Base-by-base conservation (phyloP, 2,113 vertebrate species). In the Planiliza haematocheilus region DNA sequence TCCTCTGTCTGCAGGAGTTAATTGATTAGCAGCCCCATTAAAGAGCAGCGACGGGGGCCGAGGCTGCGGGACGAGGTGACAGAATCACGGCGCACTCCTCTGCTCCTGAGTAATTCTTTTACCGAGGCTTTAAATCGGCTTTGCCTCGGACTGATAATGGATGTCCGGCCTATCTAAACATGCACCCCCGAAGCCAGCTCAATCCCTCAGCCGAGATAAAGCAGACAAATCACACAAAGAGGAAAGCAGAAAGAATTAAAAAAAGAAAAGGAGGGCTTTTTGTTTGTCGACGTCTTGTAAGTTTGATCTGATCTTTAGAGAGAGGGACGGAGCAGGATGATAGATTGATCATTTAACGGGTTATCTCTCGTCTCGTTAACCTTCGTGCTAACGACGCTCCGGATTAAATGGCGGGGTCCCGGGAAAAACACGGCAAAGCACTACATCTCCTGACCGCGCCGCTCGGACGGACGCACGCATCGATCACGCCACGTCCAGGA, bases 81-180 rank as follows among this genome's bases (percentile, higher is more conserved):
- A 64, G 65, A 53, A 78, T 70, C 53, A 46, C 61, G 10, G 58
- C 59, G 7, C 56, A 63, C 58, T 60, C 68, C 52, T 77, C 65
- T 79, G 41, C 49, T 52, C 41, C 41, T 37, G 56, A 86, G 55
- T 90, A 78, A 88, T 85, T 86, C 48, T 67, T 70, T 76, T 63
- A 82, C 59, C 10, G 59, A 70, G 50, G 39, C 42, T 70, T 68
- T 80, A 81, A 87, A 91, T 91, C 70, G 58, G 79, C 77, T 87
- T 91, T 84, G 76, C 76, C 64, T 39, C 66, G 21, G 85, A 79
- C 80, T 72, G 83, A 88, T 91, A 91, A 91, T 83, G 83, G 80
- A 90, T 85, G 82, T 87, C 79, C 18, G 18, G n/a, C 39, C 65
- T 85, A 87, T 84, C 79, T 78, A 78, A 91, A 83, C 83, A 89